A percentile compares a stretch with the other conserved stretches of the same genome.
Conservation (phyloP, 2,888 invertebrate species). For the Cephonodes hylas region DNA sequence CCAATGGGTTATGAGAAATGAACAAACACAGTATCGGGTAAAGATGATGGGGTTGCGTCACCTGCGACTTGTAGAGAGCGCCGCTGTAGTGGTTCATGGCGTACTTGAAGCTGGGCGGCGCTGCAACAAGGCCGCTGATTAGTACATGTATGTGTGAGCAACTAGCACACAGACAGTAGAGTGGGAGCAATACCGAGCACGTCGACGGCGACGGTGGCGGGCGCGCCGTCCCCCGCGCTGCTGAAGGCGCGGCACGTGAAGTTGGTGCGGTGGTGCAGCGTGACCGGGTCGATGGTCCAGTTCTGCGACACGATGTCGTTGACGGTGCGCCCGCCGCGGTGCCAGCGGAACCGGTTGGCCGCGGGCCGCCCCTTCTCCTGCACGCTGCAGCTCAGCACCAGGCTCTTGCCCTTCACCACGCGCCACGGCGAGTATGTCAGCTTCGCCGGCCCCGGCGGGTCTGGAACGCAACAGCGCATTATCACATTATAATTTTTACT, state of each 20-base stretch:
- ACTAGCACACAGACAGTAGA: neutral
- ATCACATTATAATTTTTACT: neutral
- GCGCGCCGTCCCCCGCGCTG: constrained; percentile 88
- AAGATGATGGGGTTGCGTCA: too few species aligned
- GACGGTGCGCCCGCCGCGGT: constrained; percentile 87
- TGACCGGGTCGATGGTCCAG: constrained; percentile 91
- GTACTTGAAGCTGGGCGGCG: constrained; percentile 93
- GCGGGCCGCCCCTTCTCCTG: constrained; percentile 91
- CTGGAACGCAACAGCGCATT: constrained; percentile 60
- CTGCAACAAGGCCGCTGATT: constrained; percentile 70
- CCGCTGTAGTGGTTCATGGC: constrained; percentile 91
- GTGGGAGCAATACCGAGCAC: constrained; percentile 84
- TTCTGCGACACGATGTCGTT: constrained; percentile 88
- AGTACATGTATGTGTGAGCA: too few species aligned
- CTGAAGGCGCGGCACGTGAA: constrained; percentile 94
- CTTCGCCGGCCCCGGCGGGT: constrained; percentile 92
- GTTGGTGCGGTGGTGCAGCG: constrained; percentile 92
- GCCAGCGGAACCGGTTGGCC: constrained; percentile 88
- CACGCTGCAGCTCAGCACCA: constrained; percentile 92
- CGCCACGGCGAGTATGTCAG: constrained; percentile 87
- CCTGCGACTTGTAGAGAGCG: constrained; percentile 86
- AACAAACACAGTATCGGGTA: too few species aligned
- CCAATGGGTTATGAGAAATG: too few species aligned
- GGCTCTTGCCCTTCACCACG: constrained; percentile 90
- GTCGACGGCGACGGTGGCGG: constrained; percentile 78